Evolutionary conservation across 2,888 invertebrate genomes (phyloP).

Genomic region (Macrosiphum euphorbiae): DNA sequence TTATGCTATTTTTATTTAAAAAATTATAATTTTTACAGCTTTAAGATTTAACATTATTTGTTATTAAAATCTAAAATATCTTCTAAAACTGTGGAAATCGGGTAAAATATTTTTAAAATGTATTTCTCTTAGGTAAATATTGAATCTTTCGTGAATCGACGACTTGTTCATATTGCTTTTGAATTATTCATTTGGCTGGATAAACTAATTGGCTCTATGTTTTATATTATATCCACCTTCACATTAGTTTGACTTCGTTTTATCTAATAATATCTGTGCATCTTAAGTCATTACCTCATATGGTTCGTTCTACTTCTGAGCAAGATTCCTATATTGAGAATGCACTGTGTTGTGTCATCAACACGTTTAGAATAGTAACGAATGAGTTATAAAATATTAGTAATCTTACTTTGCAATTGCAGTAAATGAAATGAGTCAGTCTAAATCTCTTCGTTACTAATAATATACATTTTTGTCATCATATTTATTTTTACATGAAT

Average conservation of each 20-base stretch:
- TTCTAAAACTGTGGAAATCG: background rate
- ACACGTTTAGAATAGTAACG: conserved; percentile 24
- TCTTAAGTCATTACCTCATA: conserved; percentile 54
- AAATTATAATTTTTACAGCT: background rate
- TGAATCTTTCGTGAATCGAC: conserved; percentile 14
- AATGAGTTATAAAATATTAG: conserved; percentile 33
- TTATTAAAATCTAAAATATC: background rate
- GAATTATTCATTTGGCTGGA: conserved; percentile 38
- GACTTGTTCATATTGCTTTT: background rate
- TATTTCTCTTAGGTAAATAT: background rate
- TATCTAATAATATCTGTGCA: conserved; percentile 29
- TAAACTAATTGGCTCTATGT: conserved; percentile 24
- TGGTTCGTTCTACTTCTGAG: conserved; percentile 55
- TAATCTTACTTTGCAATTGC: background rate
- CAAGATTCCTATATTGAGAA: conserved; percentile 46
- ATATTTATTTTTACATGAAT: background rate
- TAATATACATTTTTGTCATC: background rate
- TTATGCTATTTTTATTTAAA: background rate
- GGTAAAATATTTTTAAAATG: background rate
- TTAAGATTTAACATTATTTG: background rate
- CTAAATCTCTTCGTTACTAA: background rate
- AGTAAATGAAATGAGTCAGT: conserved; percentile 32
- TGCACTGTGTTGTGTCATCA: conserved; percentile 36
- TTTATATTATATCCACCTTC: conserved; percentile 15
- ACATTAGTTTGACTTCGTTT: conserved; percentile 33